These are phyloP conservation scores for Cepphus grylle DNA, from an alignment of 2,113 vertebrate genomes.

Conservation along the genomic window DNA sequence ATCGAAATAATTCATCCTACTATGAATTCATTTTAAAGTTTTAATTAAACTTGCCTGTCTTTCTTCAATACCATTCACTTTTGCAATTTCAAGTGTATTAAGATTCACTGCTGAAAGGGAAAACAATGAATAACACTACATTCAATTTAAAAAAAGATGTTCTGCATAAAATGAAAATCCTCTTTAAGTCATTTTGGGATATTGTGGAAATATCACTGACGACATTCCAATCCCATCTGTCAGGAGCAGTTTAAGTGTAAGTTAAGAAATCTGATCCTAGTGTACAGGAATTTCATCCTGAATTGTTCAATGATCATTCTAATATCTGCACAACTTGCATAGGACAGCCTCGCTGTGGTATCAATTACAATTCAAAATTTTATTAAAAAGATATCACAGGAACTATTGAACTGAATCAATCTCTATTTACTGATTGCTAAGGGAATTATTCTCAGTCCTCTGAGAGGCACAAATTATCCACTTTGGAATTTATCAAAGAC, in stretches of 20 bases:
- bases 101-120: background rate
- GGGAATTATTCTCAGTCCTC: background rate
- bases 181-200: background rate
- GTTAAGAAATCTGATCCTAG: background rate
- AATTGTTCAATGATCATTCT: background rate
- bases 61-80: background rate
- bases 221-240: background rate
- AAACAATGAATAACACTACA: background rate
- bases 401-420: background rate
- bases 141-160: background rate
- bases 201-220: background rate
- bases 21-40: background rate
- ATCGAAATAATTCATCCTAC: background rate
- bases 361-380: background rate
- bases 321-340: background rate
- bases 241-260: background rate
- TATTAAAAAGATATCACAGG: background rate
- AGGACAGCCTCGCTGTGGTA: background rate
- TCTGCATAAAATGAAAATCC: background rate
- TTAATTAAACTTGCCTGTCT: background rate
- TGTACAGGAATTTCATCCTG: background rate
- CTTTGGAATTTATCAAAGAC: background rate
- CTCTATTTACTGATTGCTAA: background rate
- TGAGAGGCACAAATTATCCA: background rate
- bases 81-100: background rate